phyloP scores from a whole-genome alignment of 2,888 invertebrate species.

The Neocrepidodera transversa region DNA sequence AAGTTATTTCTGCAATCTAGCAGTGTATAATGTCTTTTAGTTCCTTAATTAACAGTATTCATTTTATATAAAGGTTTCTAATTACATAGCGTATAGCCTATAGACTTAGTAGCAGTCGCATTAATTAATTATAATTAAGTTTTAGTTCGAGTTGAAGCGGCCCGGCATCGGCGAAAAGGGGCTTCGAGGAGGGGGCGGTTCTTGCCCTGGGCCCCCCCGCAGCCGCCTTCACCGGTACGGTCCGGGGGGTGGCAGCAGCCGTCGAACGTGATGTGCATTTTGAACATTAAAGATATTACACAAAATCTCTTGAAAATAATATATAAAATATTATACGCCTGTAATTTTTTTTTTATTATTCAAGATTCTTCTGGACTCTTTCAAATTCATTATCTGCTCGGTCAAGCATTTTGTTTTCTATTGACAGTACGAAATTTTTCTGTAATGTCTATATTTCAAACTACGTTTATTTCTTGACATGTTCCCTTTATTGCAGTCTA shows the following conservation, averaged over 20 bases:
- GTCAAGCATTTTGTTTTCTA: too few species aligned
- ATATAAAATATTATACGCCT: too few species aligned
- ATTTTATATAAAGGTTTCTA: conserved; percentile 69
- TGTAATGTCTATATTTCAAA: too few species aligned
- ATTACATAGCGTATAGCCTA: conserved; percentile 66
- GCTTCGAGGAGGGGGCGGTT: conserved; percentile 42
- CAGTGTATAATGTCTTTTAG: conserved; percentile 65
- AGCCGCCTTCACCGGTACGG: conserved; percentile 20
- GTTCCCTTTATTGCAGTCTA: too few species aligned
- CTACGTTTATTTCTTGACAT: too few species aligned
- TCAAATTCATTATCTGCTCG: too few species aligned
- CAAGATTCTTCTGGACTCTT: too few species aligned
- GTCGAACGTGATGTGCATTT: conserved; percentile 59
- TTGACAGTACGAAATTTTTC: too few species aligned
- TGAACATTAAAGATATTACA: conserved; percentile 58
- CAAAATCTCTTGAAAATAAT: too few species aligned
- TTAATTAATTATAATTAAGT: conserved; percentile 80
- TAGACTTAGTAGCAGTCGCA: conserved; percentile 59
- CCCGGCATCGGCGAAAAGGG: conserved; percentile 59
- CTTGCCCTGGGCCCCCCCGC: conserved; percentile 19
- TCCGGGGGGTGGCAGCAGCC: conserved; percentile 51
- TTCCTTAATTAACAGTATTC: conserved; percentile 68
- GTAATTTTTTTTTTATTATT: too few species aligned
- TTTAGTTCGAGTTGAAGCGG: conserved; percentile 68
- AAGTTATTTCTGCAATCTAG: conserved; percentile 59